These are phyloP conservation scores for Marmota flaviventris DNA, from an alignment of 2,113 vertebrate genomes.

Conservation along the genomic window DNA sequence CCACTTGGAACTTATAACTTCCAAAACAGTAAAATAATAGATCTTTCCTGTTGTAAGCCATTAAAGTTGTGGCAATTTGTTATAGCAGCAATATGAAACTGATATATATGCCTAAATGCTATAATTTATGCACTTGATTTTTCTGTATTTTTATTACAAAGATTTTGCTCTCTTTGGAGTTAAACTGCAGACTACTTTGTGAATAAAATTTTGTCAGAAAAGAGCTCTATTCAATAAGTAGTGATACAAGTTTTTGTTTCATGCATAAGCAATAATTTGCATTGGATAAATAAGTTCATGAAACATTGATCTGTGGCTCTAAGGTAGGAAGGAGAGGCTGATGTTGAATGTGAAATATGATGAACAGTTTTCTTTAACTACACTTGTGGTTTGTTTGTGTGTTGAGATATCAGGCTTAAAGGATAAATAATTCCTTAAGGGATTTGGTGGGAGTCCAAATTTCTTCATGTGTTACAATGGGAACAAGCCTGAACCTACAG, in stretches of 20 bases:
- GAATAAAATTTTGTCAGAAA: constrained; percentile 23
- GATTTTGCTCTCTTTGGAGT: neutral
- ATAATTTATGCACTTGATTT: neutral
- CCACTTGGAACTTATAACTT: neutral
- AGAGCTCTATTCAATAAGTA: neutral
- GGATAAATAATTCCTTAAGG: neutral
- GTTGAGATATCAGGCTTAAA: neutral
- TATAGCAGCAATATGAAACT: neutral
- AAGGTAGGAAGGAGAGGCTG: neutral
- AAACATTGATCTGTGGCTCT: neutral
- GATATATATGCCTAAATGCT: neutral
- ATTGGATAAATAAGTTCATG: neutral
- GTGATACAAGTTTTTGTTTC: neutral
- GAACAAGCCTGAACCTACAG: neutral
- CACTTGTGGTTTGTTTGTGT: neutral
- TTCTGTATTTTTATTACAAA: neutral
- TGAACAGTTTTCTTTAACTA: neutral
- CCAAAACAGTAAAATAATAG: neutral
- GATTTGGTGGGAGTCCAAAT: neutral
- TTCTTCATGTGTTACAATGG: neutral
- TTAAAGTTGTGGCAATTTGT: neutral
- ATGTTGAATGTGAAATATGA: neutral
- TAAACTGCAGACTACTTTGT: neutral
- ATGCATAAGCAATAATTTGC: neutral
- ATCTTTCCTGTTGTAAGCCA: neutral